Evolutionary conservation across 2,888 invertebrate species (phyloP).

Genomic region (Heliconius sara): DNA sequence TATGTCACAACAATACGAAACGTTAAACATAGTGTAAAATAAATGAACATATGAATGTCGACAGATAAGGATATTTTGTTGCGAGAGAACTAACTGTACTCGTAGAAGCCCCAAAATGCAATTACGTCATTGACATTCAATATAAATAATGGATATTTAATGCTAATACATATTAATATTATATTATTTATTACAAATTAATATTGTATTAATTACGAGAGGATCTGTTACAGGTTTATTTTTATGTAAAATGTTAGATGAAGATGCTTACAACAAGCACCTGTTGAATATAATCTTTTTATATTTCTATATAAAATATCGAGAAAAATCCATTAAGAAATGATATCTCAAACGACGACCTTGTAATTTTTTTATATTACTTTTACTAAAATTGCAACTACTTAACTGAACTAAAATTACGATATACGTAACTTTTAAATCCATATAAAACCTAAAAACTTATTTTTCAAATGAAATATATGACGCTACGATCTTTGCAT

Average conservation of each 20-base stretch:
- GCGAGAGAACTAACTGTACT: too few species aligned
- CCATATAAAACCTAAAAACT: too few species aligned
- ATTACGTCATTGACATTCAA: conserved; percentile 1
- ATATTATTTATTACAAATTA: background rate
- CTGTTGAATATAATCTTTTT: too few species aligned
- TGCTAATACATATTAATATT: background rate
- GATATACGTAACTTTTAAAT: too few species aligned
- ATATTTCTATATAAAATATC: too few species aligned
- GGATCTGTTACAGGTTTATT: background rate
- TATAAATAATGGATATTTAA: background rate
- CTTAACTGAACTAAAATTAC: background rate
- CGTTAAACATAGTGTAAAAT: too few species aligned
- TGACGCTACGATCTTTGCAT: too few species aligned
- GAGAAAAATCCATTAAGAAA: background rate
- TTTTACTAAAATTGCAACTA: conserved; percentile 9
- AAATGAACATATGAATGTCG: too few species aligned
- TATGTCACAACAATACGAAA: too few species aligned
- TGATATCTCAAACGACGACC: background rate
- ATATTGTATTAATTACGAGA: background rate
- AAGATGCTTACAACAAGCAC: background rate
- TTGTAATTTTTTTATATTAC: conserved; percentile 2
- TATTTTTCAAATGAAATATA: too few species aligned
- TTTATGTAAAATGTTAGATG: background rate
- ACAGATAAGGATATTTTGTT: too few species aligned
- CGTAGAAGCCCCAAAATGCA: background rate